These are phyloP conservation scores for Murina feae DNA, from an alignment of 2,113 vertebrate species.

Conservation along the genomic window DNA sequence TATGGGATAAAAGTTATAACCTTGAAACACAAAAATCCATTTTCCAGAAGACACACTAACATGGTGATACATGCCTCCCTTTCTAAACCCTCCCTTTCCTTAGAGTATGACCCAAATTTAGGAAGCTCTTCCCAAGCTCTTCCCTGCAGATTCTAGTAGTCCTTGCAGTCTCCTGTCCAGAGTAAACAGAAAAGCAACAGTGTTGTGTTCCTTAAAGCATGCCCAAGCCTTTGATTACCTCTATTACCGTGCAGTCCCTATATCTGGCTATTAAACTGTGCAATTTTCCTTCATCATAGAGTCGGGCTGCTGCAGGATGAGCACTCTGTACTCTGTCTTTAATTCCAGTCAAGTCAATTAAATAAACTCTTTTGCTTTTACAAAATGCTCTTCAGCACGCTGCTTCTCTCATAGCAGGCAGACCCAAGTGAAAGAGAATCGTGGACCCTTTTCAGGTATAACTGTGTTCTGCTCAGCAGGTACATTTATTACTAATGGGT, in stretches of 20 bases:
- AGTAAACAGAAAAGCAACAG: slow-evolving; percentile 34
- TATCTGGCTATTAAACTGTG: slow-evolving; percentile 62
- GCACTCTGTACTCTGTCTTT: slow-evolving; percentile 56
- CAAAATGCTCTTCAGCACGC: slow-evolving; percentile 64
- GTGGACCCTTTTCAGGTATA: slow-evolving; percentile 56
- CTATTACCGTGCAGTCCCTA: neutral
- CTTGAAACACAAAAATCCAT: neutral
- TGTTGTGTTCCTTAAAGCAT: slow-evolving; percentile 38
- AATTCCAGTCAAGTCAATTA: slow-evolving; percentile 70
- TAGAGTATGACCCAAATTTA: neutral
- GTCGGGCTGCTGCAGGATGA: slow-evolving; percentile 27
- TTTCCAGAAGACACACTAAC: neutral
- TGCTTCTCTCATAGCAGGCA: slow-evolving; percentile 27
- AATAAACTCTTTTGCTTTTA: slow-evolving; percentile 66
- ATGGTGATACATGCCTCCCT: neutral
- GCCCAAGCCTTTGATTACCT: slow-evolving; percentile 48
- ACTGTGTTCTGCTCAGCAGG: slow-evolving; percentile 62
- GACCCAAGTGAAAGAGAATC: slow-evolving; percentile 53
- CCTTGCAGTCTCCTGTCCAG: neutral
- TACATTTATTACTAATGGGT: slow-evolving; percentile 66
- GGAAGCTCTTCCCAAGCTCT: neutral
- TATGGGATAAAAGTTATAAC: neutral
- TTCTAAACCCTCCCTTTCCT: neutral
- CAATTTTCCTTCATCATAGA: slow-evolving; percentile 51
- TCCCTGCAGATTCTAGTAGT: neutral